A percentile compares a stretch with the other conserved stretches of the same genome.
phyloP scores from a whole-genome alignment of 2,113 vertebrate genomes.

The Stercorarius parasiticus region DNA sequence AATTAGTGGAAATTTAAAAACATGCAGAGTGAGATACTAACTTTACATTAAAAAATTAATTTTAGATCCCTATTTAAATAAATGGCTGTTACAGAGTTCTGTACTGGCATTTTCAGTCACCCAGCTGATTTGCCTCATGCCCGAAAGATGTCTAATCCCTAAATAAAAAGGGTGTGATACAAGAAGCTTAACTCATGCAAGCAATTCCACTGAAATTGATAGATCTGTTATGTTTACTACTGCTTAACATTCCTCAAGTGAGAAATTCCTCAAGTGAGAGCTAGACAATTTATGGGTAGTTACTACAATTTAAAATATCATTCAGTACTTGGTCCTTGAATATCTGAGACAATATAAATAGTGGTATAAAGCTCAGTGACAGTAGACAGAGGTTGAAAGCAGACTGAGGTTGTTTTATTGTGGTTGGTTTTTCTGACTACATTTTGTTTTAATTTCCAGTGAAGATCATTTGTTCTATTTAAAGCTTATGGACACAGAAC shows the following conservation, averaged over 20 bases:
- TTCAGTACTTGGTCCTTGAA: not conserved
- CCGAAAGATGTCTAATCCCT: not conserved
- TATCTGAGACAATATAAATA: constrained; percentile 33
- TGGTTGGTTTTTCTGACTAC: constrained; percentile 26
- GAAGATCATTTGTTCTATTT: constrained; percentile 36
- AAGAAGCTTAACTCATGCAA: not conserved
- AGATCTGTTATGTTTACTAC: not conserved
- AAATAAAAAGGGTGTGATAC: not conserved
- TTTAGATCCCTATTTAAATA: not conserved
- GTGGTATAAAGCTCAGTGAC: constrained; percentile 2
- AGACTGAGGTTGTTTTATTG: constrained; percentile 45
- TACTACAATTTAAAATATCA: constrained; percentile 13
- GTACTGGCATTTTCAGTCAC: not conserved
- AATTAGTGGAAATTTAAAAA: not conserved
- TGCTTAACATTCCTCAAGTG: not conserved
- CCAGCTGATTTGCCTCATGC: not conserved
- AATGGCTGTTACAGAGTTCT: not conserved
- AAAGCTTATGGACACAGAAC: not conserved
- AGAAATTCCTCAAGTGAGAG: constrained; percentile 20
- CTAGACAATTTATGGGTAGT: constrained; percentile 36
- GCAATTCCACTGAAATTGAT: not conserved
- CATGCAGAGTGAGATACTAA: not conserved
- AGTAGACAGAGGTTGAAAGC: constrained; percentile 32
- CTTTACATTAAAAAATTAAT: not conserved
- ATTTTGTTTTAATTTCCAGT: constrained; percentile 49